Conservation (phyloP, 2,888 invertebrate species). For the Lampropteryx suffumata region DNA sequence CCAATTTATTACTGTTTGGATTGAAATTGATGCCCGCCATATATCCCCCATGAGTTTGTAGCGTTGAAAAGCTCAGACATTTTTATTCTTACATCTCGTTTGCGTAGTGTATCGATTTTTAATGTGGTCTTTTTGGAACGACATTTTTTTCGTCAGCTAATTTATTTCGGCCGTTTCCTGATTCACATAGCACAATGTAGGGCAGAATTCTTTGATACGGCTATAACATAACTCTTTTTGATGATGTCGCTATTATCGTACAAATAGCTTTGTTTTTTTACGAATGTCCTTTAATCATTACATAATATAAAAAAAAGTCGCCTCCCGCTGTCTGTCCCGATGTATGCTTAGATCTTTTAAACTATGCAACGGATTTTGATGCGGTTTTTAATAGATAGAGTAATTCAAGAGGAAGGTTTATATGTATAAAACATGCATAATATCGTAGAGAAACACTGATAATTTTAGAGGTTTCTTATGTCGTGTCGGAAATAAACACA, state of each 20-base stretch:
- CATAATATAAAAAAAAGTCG: no score
- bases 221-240: slow-evolving; percentile 13
- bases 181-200: slow-evolving; percentile 24
- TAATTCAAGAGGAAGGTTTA: no score
- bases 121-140: slow-evolving; percentile 45
- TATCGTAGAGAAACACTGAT: no score
- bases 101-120: slow-evolving; percentile 67
- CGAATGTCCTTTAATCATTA: no score
- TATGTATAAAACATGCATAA: no score
- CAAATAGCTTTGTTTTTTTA: slow-evolving; percentile 22
- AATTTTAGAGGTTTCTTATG: no score
- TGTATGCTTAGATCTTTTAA: no score
- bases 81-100: slow-evolving; percentile 65
- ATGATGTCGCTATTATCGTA: slow-evolving; percentile 13
- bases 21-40: slow-evolving; percentile 80
- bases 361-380: no score
- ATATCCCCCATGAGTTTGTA: slow-evolving; percentile 77
- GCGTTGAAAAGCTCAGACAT: slow-evolving; percentile 69
- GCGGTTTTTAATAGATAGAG: no score
- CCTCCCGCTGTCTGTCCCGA: no score
- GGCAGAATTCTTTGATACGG: slow-evolving; percentile 16
- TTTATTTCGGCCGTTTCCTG: slow-evolving; percentile 30
- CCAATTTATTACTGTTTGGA: slow-evolving; percentile 82
- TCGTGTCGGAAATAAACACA: no score
- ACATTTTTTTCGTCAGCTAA: slow-evolving; percentile 20